phyloP scores from a whole-genome alignment of 2,888 invertebrate species.

The Drosophila planitibia region DNA sequence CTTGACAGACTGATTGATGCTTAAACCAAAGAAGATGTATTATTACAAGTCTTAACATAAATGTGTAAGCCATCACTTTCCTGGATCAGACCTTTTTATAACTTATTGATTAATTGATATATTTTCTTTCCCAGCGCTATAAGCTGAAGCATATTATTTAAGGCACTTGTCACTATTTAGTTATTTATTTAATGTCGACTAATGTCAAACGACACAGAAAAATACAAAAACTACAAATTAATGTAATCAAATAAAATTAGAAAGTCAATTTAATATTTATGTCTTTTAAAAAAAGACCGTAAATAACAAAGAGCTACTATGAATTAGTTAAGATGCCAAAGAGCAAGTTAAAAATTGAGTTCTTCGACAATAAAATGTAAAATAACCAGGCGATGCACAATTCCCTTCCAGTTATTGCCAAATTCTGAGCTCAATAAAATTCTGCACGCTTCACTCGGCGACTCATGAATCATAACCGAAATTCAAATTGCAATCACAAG shows the following conservation, averaged over 20 bases:
- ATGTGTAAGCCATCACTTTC: background rate
- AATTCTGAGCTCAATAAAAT: constrained; percentile 17
- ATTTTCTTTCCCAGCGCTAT: background rate
- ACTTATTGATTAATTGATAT: background rate
- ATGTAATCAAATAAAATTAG: background rate
- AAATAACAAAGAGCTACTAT: background rate
- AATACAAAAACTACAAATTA: background rate
- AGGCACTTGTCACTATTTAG: background rate
- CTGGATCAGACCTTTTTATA: background rate
- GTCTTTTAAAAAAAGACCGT: fast-evolving
- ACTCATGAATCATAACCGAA: constrained; percentile 44
- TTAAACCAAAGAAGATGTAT: too few relatives aligned
- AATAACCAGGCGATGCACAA: background rate
- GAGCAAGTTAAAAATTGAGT: background rate
- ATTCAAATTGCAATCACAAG: constrained; percentile 38
- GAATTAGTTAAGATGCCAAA: background rate
- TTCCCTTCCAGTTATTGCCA: too few relatives aligned
- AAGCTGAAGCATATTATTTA: background rate
- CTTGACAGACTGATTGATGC: background rate
- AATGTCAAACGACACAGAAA: background rate
- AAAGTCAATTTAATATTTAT: background rate
- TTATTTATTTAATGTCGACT: background rate
- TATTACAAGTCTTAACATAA: too few relatives aligned
- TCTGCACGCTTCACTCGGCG: background rate
- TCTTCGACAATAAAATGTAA: background rate